Evolutionary conservation across 1,140 invertebrate genomes (phyloP), one percentile per base, ranked within the genome.

Genomic region (Mya arenaria): DNA sequence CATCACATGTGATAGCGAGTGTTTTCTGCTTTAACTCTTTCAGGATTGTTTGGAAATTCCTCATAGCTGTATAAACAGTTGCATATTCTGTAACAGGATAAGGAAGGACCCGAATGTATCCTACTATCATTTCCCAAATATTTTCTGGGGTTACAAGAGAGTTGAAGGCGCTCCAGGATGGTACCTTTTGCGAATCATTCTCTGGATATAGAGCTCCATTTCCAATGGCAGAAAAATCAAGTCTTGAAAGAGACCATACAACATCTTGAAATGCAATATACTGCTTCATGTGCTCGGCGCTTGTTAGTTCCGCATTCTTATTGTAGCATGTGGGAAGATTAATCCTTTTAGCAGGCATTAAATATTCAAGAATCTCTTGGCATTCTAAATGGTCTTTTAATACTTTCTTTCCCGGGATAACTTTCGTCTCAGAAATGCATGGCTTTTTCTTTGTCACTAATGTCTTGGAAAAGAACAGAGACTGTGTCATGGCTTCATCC

Each of bases 401-500:
- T 39, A 30, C 13, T 25, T 25, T 60, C 15, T 17, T 28, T 5
- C 56, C 72, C 58, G n/a, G 10, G 8, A 55, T 30, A 13, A 72
- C 32, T 19, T 3, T 17, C 4, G 34, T 62, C 23, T 74, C 55
- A 13, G 72, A 74, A 1, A 62, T 23, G 1, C 0, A 23, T 2
- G 55, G 72, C 30, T 74, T 74, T 30, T 36, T 60, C 17, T 5
- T 3, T 1, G 1, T 39, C 4, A 37, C 10, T 28, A 4, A 19
- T 28, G 56, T 74, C 37, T 30, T 74, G 72, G 32, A 74, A 74
- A 0, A 60, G 25, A 1, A 74, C 72, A 32, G 72, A 60, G 8
- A 74, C 72, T 1, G 72, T 74, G 30, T 74, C 72, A 74, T 74
- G 72, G 41, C 72, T 74, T 3, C 72, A 52, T 34, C 30, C n/a